Base-by-base conservation (phyloP, 2,888 invertebrate species). In the Belgica antarctica region DNA sequence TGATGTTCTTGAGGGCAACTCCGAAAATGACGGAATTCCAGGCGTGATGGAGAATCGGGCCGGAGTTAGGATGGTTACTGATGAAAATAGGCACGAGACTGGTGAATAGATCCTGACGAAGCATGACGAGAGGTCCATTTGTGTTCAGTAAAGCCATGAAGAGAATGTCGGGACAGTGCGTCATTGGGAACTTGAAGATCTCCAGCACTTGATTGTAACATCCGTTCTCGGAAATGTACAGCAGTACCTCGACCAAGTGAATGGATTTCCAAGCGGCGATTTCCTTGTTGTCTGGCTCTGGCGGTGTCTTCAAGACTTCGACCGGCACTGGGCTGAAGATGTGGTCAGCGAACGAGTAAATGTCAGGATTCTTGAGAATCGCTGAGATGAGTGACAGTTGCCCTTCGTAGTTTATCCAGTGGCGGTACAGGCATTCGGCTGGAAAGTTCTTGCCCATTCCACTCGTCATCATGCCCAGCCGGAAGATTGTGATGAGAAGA, bases 31-130 rank as follows among this genome's bases (percentile, higher is more conserved):
- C 89, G 68, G 89, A 86, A 77, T 94, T 93, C 98, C 98, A 99
- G 2, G 95, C 95, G 77, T 94, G 92, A 79, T 97, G 96, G 70
- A 99, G 82, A 72, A 99, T 92, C n/a, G 94, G 92, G 25, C 91
- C 94, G 0, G 96, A 94, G 80, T 99, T 99, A 0, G 95, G 94
- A 82, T 98, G 97, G 81, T 94, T 96, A 36, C 91, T 90, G 70
- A 98, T 83, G 81, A 99, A 97, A 74, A 95, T 89, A 1, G 96
- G 95, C 78, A 99, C 90, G 34, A 98, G 81, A 68, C 86, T 90
- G 59, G 89, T 87, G 73, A 98, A 84, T 71, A 98, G 81, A 77
- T 97, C 96, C 80, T 94, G 93, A 71, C 94, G 83, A 46, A 92
- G 81, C 46, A 87, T 83, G 1, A 90, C 89, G 52, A 91, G 82